A percentile compares a stretch with the other conserved stretches of the same genome.
phyloP scores from a whole-genome alignment of 2,797 vertebrate species.

The Sebastes flavidus region DNA sequence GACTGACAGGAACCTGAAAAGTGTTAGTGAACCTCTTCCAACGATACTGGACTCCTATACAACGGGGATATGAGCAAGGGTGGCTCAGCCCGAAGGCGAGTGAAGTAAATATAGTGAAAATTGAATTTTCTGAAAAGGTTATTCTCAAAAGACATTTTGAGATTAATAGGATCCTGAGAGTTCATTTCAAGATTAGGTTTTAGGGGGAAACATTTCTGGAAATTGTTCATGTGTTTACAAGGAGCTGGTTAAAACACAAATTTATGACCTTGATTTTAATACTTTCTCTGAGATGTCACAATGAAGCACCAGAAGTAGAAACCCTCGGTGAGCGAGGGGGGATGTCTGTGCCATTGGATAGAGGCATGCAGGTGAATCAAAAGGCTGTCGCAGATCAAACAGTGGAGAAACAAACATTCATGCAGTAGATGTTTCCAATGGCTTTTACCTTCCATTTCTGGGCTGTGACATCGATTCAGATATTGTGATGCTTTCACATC shows the following conservation, averaged over 20 bases:
- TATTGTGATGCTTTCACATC: slow-evolving; percentile 9
- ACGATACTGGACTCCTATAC: background rate
- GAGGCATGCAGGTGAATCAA: slow-evolving; percentile 69
- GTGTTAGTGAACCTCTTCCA: slow-evolving; percentile 7
- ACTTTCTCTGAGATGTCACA: slow-evolving; percentile 45
- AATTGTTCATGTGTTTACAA: background rate
- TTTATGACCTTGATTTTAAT: background rate
- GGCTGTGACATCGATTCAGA: slow-evolving; percentile 49
- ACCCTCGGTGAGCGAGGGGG: slow-evolving; percentile 26
- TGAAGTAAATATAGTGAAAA: slow-evolving; percentile 19
- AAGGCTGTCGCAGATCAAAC: slow-evolving; percentile 51
- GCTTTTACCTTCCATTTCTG: slow-evolving; percentile 67
- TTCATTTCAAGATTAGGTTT: background rate
- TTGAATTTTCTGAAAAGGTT: slow-evolving; percentile 14
- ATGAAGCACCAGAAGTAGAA: slow-evolving; percentile 64
- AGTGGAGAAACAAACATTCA: slow-evolving; percentile 59
- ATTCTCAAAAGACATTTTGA: slow-evolving; percentile 16
- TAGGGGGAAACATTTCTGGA: background rate
- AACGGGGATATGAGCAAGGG: background rate
- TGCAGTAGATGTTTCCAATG: slow-evolving; percentile 65
- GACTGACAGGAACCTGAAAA: slow-evolving; percentile 42
- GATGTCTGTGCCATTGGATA: slow-evolving; percentile 57
- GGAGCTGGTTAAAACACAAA: background rate
- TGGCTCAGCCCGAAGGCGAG: background rate
- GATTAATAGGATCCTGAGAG: slow-evolving; percentile 7